Evolutionary conservation across 2,113 vertebrate genomes (phyloP).

Genomic region (Poecilia latipinna): DNA sequence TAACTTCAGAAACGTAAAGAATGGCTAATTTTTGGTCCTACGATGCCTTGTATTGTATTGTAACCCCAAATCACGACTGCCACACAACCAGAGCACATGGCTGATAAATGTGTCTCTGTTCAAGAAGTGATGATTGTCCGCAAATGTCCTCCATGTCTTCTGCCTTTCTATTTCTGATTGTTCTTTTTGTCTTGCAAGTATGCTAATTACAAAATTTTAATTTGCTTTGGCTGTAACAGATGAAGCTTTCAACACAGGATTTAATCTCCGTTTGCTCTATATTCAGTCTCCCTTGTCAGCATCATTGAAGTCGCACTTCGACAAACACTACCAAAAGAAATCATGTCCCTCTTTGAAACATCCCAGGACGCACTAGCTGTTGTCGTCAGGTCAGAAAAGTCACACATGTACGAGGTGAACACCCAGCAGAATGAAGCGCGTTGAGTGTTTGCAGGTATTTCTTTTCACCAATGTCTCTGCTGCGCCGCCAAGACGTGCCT

Average conservation of each 20-base stretch:
- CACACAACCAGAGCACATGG: not conserved
- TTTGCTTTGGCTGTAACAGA: not conserved
- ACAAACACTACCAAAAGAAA: too few species aligned
- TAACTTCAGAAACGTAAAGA: not conserved
- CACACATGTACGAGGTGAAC: not conserved
- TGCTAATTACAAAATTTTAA: conserved; percentile 8
- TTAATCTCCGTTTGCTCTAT: too few species aligned
- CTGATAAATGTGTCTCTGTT: conserved; percentile 2
- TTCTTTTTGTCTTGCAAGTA: conserved; percentile 20
- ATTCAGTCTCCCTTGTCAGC: too few species aligned
- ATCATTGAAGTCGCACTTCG: too few species aligned
- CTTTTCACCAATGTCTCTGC: conserved; percentile 20
- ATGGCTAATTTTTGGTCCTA: not conserved
- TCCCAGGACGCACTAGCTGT: not conserved
- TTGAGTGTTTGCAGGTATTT: conserved; percentile 1
- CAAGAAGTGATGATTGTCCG: conserved; percentile 11
- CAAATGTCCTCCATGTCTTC: conserved; percentile 16
- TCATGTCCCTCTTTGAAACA: not conserved
- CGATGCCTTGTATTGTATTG: not conserved
- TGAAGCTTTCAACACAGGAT: too few species aligned
- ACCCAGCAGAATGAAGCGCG: conserved; percentile 14
- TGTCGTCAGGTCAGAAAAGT: not conserved
- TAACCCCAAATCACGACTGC: not conserved
- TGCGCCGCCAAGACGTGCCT: conserved; percentile 1
- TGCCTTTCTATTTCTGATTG: not conserved